Base-by-base conservation (phyloP, 2,888 invertebrate species). In the Apodemia zela region DNA sequence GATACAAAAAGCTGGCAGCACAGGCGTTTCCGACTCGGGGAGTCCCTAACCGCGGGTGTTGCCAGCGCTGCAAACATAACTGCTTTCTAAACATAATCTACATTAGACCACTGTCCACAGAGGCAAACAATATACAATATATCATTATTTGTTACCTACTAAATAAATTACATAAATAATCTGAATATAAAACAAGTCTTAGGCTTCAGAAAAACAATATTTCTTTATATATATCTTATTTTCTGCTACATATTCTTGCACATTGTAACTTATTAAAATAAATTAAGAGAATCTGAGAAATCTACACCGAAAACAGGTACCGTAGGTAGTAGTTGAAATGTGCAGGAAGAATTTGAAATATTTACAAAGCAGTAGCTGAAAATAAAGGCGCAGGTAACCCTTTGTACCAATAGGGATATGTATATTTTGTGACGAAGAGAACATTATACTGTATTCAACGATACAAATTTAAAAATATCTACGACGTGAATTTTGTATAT, bases 161-260 rank as follows among this genome's bases (percentile, higher is more conserved):
- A 82, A 89, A 89, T 89, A 89, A 89, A 82, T 89, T 89, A 90
- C 84, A 89, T 91, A 91, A 90, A 90, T 88, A 84, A 89, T 90
- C 86, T 89, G 87, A 88, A 87, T 86, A 82, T 85, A 89, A 86
- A 75, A 91, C 87, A 86, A 89, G 85, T 89, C 89, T 89, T 89
- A 89, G 89, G 89, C 88, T 85, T 89, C 77, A 82, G 81, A 82
- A 81, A 81, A 59, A 63, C 59, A 58, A 63, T 45, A 62, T 63
- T 60, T 60, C 45, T 57, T 57, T 57, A 57, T 57, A 57, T 29
- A 57, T 57, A 29, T 57, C 57, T 29, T 57, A 29, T 57, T 57
- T 69, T 71, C 67, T 68, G 71, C 72, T 75, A 72, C 71, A 62
- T 45, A 68, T 64, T 59, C 65, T 62, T 61, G 60, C 67, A 67